Evolutionary conservation across 2,113 vertebrate species (phyloP).

Genomic region (Triplophysa dalaica): DNA sequence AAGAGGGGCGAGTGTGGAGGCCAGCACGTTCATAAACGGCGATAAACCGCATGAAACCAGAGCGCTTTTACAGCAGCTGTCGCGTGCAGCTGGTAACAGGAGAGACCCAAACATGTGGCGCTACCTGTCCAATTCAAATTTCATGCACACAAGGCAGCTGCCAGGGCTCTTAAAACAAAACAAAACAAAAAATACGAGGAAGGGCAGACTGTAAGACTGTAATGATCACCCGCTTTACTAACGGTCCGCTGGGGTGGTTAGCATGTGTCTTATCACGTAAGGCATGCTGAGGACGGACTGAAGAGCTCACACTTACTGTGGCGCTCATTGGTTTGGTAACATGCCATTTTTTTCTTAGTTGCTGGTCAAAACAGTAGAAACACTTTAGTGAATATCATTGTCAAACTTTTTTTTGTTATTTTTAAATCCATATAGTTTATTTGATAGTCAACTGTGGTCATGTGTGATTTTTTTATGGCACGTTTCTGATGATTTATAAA

Average conservation of each 20-base stretch:
- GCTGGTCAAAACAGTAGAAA: too few relatives aligned
- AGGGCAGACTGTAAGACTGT: conserved; percentile 33
- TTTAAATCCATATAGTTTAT: too few relatives aligned
- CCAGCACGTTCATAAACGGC: conserved; percentile 69
- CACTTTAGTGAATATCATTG: too few relatives aligned
- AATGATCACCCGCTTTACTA: conserved; percentile 30
- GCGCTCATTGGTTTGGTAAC: conserved; percentile 67
- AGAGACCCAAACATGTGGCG: conserved; percentile 72
- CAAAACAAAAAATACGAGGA: conserved; percentile 46
- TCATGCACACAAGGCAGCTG: conserved; percentile 73
- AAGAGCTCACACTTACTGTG: conserved; percentile 52
- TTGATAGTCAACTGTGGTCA: too few relatives aligned
- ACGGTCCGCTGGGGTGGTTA: conserved; percentile 52
- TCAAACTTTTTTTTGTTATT: too few relatives aligned
- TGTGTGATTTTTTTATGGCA: too few relatives aligned
- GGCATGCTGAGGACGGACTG: conserved; percentile 49
- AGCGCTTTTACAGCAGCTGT: conserved; percentile 74
- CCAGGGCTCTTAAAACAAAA: conserved; percentile 48
- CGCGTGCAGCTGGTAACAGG: conserved; percentile 75
- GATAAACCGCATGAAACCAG: conserved; percentile 70
- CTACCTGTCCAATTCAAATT: conserved; percentile 76
- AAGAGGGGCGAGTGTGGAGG: conserved; percentile 57
- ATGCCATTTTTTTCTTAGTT: conserved; percentile 27
- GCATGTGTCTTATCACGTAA: conserved; percentile 67
- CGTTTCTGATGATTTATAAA: too few relatives aligned